Evolutionary conservation across 2,113 vertebrate genomes (phyloP).

Genomic region (Callopanchax toddi): DNA sequence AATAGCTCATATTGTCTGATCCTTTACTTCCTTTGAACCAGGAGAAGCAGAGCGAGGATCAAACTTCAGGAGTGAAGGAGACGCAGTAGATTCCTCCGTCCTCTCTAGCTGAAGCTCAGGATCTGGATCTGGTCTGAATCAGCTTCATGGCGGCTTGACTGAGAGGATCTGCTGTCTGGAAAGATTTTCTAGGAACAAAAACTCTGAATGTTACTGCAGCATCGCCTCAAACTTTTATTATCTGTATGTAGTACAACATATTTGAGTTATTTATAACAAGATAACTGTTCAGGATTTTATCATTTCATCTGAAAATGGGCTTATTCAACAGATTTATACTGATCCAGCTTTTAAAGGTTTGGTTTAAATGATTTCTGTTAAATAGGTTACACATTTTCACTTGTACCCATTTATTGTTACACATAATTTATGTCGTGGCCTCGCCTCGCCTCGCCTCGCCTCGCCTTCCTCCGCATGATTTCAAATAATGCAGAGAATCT

Average conservation of each 20-base stretch:
- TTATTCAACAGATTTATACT: too few relatives aligned
- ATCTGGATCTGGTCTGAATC: slow-evolving; percentile 14
- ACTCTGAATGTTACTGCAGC: background rate
- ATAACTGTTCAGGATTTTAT: background rate
- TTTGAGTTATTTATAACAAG: background rate
- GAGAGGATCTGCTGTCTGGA: slow-evolving; percentile 1
- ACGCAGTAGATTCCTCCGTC: background rate
- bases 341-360: too few relatives aligned
- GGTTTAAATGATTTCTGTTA: background rate
- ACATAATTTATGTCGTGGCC: too few relatives aligned
- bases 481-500: too few relatives aligned
- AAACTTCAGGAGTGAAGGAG: slow-evolving; percentile 12
- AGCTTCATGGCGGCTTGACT: background rate
- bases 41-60: background rate
- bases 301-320: background rate
- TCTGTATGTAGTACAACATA: background rate
- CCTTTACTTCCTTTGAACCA: background rate
- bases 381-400: background rate
- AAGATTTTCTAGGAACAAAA: slow-evolving; percentile 1
- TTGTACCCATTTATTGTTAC: background rate
- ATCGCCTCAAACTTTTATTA: background rate
- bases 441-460: too few relatives aligned
- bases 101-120: slow-evolving; percentile 5
- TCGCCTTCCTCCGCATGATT: too few relatives aligned
- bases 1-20: background rate